These are phyloP conservation scores for Neomonachus schauinslandi DNA, from an alignment of 2,113 vertebrate genomes.

Conservation along the genomic window DNA sequence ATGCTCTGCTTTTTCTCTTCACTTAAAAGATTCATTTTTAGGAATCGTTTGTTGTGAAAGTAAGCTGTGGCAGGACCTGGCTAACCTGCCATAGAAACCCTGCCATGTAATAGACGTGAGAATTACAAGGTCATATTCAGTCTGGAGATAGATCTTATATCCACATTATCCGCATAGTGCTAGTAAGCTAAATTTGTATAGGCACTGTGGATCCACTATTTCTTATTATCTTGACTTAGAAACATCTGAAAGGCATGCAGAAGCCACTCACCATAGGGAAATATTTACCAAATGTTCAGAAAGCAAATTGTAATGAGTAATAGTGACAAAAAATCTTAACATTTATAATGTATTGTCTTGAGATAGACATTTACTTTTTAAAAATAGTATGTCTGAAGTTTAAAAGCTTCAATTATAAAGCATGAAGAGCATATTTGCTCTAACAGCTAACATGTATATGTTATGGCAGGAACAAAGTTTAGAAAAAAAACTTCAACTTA, in stretches of 20 bases:
- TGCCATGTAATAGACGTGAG: background rate
- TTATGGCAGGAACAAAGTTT: background rate
- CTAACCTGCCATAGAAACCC: background rate
- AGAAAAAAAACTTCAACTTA: background rate
- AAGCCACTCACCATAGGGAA: background rate
- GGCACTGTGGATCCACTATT: background rate
- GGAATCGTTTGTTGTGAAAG: background rate
- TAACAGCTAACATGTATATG: background rate
- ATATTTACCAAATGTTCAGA: background rate
- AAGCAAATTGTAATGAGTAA: background rate
- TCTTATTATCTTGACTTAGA: background rate
- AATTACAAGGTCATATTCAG: background rate
- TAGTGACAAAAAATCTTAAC: background rate
- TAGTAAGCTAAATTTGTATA: background rate
- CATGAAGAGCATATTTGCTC: background rate
- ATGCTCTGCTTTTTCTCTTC: background rate
- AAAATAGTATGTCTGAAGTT: background rate
- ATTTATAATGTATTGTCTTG: background rate
- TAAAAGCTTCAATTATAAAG: background rate
- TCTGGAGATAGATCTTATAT: background rate
- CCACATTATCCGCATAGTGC: background rate
- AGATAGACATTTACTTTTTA: background rate
- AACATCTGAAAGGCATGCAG: background rate
- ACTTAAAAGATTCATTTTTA: background rate
- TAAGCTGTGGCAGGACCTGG: background rate